Base-by-base conservation (phyloP, 2,888 invertebrate genomes). In the Therioaphis trifolii region DNA sequence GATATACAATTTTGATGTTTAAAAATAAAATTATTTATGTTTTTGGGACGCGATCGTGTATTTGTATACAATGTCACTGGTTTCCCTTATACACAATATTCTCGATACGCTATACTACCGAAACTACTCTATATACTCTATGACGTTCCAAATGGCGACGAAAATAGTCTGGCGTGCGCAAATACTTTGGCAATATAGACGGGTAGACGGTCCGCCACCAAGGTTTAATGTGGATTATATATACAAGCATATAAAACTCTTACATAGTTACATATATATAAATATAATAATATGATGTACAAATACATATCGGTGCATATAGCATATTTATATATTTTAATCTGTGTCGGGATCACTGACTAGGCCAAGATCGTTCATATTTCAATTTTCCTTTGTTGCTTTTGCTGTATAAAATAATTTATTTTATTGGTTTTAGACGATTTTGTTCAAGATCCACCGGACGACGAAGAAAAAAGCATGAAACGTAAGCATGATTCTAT, bases 381-480 rank as follows among this genome's bases (percentile, higher is more conserved):
- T 85, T 82, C 68, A 76, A 79, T 85, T 82, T 84, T 86, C 21
- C 40, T 84, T 87, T 86, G 86, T 86, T 86, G 4, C 86, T 86
- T 85, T 89, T 89, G 88, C 92, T 93, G 9, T 24, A 91, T 43
- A 55, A 79, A 55, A 21, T 27, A 27, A 43, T 24, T 12, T 69
- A 40, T 69, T 24, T 78, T 61, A 61, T 93, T 87, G 92, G 94
- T 77, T 90, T 74, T 49, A 82, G 82, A 82, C 24, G 82, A 82
- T 1, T 82, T 82, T 52, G 27, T 82, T 35, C 82, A 82, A 66
- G 82, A 91, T 87, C 92, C 94, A 71, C 90, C 91, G 84, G 93
- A 93, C 85, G 93, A 93, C 86, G 93, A 93, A 87, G 95, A 95
- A 89, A 92, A 93, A 87, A 94, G 93, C 88, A 92, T 93, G 90